phyloP scores from a whole-genome alignment of 2,113 vertebrate genomes.

The Zosterops borbonicus region DNA sequence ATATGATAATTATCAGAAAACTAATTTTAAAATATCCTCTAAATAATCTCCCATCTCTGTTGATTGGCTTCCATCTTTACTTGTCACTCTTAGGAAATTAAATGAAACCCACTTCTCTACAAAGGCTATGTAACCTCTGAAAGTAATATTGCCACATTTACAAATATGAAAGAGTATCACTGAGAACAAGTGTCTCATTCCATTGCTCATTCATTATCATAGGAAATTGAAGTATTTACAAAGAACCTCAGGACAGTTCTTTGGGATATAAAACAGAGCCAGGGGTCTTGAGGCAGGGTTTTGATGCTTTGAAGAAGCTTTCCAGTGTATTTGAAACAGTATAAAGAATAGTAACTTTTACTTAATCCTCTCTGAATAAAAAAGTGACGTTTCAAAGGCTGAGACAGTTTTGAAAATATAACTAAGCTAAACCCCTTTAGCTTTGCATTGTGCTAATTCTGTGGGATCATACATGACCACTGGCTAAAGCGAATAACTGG shows the following conservation, averaged over 20 bases:
- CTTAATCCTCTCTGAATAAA: slow-evolving; percentile 38
- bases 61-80: neutral
- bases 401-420: slow-evolving; percentile 25
- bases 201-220: neutral
- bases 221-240: neutral
- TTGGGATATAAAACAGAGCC: neutral
- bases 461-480: neutral
- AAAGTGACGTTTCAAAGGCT: slow-evolving; percentile 32
- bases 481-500: neutral
- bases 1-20: neutral
- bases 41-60: neutral
- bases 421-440: slow-evolving; percentile 32
- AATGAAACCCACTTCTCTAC: neutral
- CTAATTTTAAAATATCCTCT: neutral
- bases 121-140: neutral
- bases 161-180: neutral
- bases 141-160: neutral
- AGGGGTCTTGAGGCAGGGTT: neutral
- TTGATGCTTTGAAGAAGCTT: slow-evolving; percentile 4
- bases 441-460: neutral
- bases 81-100: neutral
- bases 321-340: slow-evolving; percentile 1
- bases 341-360: slow-evolving; percentile 21
- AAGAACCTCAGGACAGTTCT: neutral
- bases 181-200: neutral